These are phyloP conservation scores for Thalpophila matura DNA, from an alignment of 2,888 invertebrate genomes.

Conservation along the genomic window DNA sequence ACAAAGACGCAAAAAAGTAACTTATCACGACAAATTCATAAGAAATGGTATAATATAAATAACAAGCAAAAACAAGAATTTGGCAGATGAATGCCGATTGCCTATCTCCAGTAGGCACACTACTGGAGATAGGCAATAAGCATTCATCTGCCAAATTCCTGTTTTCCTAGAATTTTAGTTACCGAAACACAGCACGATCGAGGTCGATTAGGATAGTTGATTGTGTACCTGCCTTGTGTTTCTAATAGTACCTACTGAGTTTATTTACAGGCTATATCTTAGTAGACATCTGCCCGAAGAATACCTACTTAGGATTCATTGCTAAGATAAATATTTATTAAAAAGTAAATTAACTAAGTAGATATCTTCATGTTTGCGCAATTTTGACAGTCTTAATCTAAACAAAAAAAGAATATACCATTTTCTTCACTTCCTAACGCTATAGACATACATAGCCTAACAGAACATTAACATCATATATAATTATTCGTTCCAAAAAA, in stretches of 20 bases:
- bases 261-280: constrained; percentile 7
- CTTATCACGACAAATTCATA: too few relatives aligned
- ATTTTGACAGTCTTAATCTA: neutral
- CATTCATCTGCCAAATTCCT: constrained; percentile 23
- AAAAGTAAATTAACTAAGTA: neutral
- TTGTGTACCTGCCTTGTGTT: constrained; percentile 49
- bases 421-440: neutral
- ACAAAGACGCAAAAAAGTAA: too few relatives aligned
- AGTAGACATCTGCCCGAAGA: neutral
- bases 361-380: neutral
- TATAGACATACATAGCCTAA: too few relatives aligned
- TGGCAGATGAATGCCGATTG: too few relatives aligned
- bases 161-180: constrained; percentile 31
- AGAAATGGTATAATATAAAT: too few relatives aligned
- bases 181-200: constrained; percentile 44
- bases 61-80: too few relatives aligned
- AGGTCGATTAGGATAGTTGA: constrained; percentile 51
- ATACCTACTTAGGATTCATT: constrained; percentile 6
- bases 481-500: too few relatives aligned
- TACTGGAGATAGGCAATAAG: constrained; percentile 3
- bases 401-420: neutral
- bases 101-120: too few relatives aligned
- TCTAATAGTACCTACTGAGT: constrained; percentile 33
- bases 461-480: too few relatives aligned
- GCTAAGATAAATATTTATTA: neutral